phyloP scores from a whole-genome alignment of 2,888 invertebrate species.

The Cosmorhoe ocellata region DNA sequence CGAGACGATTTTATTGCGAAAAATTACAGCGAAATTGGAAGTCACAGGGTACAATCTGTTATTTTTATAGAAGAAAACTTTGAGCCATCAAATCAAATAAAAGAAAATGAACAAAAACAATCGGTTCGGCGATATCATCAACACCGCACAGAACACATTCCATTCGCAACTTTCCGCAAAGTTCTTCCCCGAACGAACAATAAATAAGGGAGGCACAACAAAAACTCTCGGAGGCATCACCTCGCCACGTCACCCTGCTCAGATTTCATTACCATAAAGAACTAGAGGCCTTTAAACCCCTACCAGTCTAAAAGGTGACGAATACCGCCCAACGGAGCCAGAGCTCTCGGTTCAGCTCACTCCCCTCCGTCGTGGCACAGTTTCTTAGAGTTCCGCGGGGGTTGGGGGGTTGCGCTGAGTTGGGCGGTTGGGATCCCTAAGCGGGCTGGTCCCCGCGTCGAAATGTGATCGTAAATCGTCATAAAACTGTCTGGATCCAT shows the following conservation, averaged over 20 bases:
- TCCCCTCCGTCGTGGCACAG: constrained; percentile 27
- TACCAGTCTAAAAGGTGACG: constrained; percentile 80
- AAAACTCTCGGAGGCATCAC: constrained; percentile 80
- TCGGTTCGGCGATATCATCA: constrained; percentile 60
- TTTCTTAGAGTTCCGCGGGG: constrained; percentile 40
- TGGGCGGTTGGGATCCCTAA: constrained; percentile 64
- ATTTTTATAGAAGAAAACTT: constrained; percentile 22
- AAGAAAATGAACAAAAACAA: constrained; percentile 58
- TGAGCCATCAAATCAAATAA: constrained; percentile 43
- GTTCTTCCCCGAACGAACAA: constrained; percentile 76
- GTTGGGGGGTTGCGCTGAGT: constrained; percentile 39
- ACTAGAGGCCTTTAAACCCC: constrained; percentile 82
- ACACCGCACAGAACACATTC: constrained; percentile 70
- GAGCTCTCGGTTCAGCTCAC: constrained; percentile 41
- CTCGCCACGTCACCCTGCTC: constrained; percentile 81
- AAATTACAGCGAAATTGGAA: constrained; percentile 3
- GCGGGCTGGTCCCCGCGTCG: constrained; percentile 77
- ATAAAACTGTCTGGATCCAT: constrained; percentile 89
- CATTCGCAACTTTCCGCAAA: constrained; percentile 68
- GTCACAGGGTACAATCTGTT: constrained; percentile 13
- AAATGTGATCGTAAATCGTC: constrained; percentile 83
- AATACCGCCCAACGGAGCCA: constrained; percentile 56
- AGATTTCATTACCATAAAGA: constrained; percentile 83
- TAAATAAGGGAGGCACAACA: constrained; percentile 79
- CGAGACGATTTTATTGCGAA: not conserved